Evolutionary conservation across 2,113 vertebrate species (phyloP).

Genomic region (Pelodiscus sinensis): DNA sequence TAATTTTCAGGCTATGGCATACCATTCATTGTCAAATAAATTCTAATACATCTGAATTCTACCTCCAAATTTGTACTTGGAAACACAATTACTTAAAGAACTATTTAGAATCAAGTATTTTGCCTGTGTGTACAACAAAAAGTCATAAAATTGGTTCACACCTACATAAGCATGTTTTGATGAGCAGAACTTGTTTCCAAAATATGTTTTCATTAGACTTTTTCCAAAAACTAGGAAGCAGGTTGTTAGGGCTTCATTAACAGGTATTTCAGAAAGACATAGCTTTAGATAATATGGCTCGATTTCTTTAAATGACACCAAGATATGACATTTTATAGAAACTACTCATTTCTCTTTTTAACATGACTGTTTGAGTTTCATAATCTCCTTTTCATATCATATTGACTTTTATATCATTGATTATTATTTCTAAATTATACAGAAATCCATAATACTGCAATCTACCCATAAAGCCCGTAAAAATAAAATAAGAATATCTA

Average conservation of each 20-base stretch:
- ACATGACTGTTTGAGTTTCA: constrained; percentile 14
- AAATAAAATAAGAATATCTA: constrained; percentile 31
- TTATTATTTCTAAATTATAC: constrained; percentile 39
- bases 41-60: constrained; percentile 17
- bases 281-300: background rate
- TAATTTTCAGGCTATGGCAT: background rate
- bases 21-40: constrained; percentile 15
- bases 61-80: constrained; percentile 41
- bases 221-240: constrained; percentile 4
- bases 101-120: background rate
- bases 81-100: background rate
- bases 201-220: constrained; percentile 31
- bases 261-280: background rate
- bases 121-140: background rate
- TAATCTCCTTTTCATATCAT: constrained; percentile 8
- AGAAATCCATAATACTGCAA: background rate
- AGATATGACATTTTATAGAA: constrained; percentile 11
- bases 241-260: constrained; percentile 5
- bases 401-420: constrained; percentile 15
- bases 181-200: constrained; percentile 32
- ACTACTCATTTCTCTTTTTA: constrained; percentile 30
- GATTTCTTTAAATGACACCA: constrained; percentile 45
- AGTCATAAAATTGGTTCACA: background rate
- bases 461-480: background rate
- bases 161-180: constrained; percentile 14